Evolutionary conservation across 2,888 invertebrate species (phyloP), one percentile per base, ranked within the genome.

Genomic region (Camponotus fellah): DNA sequence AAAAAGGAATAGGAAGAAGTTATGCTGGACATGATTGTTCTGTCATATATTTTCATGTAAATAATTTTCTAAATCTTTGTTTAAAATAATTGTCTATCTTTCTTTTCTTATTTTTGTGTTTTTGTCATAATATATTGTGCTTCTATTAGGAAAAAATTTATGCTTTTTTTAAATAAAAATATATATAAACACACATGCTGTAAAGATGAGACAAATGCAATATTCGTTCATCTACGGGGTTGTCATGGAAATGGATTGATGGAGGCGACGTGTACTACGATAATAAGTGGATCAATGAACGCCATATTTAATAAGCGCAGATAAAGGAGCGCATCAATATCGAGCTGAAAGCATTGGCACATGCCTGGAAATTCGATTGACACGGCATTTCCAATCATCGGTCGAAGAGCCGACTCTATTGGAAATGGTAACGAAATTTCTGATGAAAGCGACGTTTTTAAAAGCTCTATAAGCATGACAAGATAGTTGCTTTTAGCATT

Each of bases 231-330:
- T 58, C 6, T 32, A 12, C 3, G n/a, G 32, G 43, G 58, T 69
- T 32, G 53, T 68, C 56, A 43, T 21, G 66, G 64, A 76, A 76
- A 64, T 76, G 49, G 60, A 66, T 56, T 68, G 60, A 76, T 46
- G 43, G 49, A 76, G 46, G 58, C 26, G 37, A 58, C 82, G 56
- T 64, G 65, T 40, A 46, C 26, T 75, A 32, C 43, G 76, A 76
- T 66, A 46, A 64, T 56, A 66, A 76, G 56, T 76, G 46, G 66
- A 82, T 82, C 76, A 76, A 82, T 76, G 49, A 60, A 26, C 26
- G 46, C 37, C 58, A 82, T 82, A 82, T 82, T 82, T 82, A 75
- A 82, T 76, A 82, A 76, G 40, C 58, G 46, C 32, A 60, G 82
- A 66, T 66, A 66, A 76, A 65, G 76, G 76, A 82, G 46, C 40